Percentiles rank a stretch among this genome's conserved stretches.
Conservation (phyloP, 1,140 invertebrate species). For the Conus betulinus region DNA sequence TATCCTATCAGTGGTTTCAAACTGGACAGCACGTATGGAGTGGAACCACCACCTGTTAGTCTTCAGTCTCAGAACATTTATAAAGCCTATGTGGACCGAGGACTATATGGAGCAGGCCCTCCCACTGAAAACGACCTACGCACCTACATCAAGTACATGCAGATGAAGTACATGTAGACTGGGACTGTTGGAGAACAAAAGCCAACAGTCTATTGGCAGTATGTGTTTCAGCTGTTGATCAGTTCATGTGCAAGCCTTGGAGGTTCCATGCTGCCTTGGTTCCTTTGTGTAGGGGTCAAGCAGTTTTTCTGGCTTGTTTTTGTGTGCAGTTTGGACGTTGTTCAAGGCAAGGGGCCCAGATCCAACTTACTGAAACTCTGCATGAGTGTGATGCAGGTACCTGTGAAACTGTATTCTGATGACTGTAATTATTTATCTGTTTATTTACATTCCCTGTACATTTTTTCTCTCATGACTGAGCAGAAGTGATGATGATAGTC, state of each 20-base stretch:
- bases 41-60: constrained; percentile 81
- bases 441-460: too few species aligned
- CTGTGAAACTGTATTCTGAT: too few species aligned
- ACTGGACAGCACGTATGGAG: constrained; percentile 77
- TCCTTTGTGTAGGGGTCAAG: not conserved
- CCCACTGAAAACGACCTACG: constrained; percentile 40
- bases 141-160: constrained; percentile 53
- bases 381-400: too few species aligned
- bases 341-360: too few species aligned
- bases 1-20: constrained; percentile 76
- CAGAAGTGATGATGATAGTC: too few species aligned
- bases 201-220: not conserved
- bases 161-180: constrained; percentile 43
- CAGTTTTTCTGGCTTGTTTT: not conserved
- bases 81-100: constrained; percentile 80
- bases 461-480: too few species aligned
- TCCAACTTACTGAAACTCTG: too few species aligned
- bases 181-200: constrained; percentile 26
- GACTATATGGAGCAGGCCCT: constrained; percentile 71
- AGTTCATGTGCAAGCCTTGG: not conserved
- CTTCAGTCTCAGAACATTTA: constrained; percentile 82
- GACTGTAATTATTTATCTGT: too few species aligned
- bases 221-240: not conserved
- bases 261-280: not conserved
- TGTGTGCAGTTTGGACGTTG: too few species aligned